Base-by-base conservation (phyloP, 2,888 invertebrate genomes). In the Harpalus rubripes region DNA sequence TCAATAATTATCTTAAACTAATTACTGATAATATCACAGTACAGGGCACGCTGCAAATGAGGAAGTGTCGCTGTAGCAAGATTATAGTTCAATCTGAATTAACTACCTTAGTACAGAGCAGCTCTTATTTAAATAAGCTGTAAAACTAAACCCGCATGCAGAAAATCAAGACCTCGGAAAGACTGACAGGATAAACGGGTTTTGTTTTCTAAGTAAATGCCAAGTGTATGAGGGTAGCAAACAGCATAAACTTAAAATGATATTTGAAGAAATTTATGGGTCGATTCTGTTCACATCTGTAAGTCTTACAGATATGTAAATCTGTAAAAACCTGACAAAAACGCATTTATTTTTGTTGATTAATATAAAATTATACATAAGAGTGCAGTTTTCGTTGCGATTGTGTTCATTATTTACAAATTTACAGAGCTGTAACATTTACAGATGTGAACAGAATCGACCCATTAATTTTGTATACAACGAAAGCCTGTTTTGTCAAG, bases 1-100 rank as follows among this genome's bases (percentile, higher is more conserved):
- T 63, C 18, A 22, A 63, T 63, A 63, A 63, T 63, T 63, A 63
- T 18, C 63, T 22, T 7, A 63, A 63, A 22, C 22, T 63, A 63
- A 63, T 63, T 63, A 63, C 63, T 63, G 63, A 63, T 63, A 63
- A 63, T 63, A 63, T 63, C 63, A 12, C 26, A 63, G 22, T 26
- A 22, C 18, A 1, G 63, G 12, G 22, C 12, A 22, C 6, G 26
- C 7, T 22, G 63, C 5, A 18, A 16, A 63, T 12, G 22, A 8
- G 63, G 22, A 63, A 59, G 15, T 59, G n/a, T 18, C 7, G 22
- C 12, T 22, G 12, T 63, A 61, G 59, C 8, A 18, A 52, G 44
- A 52, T 52, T 16, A 18, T 61, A 61, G 63, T 63, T 26, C 63
- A 61, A 18, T 61, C 15, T 26, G 26, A 63, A 26, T 22, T 63